Conservation (phyloP, 1,140 invertebrate species). For the Philotrypesis tridentata region DNA sequence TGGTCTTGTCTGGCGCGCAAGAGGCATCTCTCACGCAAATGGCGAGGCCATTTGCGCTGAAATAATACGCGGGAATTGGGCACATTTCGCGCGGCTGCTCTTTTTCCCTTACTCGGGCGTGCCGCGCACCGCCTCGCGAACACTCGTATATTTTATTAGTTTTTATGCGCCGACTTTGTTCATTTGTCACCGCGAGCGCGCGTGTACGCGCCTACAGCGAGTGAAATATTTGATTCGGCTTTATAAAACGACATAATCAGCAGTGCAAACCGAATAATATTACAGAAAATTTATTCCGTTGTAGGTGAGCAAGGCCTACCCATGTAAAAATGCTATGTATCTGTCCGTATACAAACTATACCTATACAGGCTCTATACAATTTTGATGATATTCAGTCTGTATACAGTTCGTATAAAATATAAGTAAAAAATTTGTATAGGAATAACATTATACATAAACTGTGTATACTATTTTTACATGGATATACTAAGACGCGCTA, state of each 20-base stretch:
- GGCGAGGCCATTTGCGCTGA: conserved; percentile 9
- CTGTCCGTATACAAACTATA: no score
- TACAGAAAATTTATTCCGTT: not conserved
- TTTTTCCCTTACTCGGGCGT: not conserved
- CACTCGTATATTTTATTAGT: not conserved
- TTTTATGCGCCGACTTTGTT: not conserved
- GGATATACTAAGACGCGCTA: not conserved
- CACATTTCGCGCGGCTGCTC: not conserved
- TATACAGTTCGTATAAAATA: no score
- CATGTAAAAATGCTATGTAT: no score
- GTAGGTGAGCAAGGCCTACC: not conserved
- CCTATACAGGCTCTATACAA: no score
- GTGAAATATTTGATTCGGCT: not conserved
- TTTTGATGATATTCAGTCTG: no score
- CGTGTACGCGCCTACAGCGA: no score
- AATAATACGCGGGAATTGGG: conserved; percentile 25
- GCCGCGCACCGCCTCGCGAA: no score
- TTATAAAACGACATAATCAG: not conserved
- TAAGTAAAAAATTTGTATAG: no score
- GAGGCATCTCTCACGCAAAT: conserved; percentile 25
- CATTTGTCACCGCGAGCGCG: not conserved
- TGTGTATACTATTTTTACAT: no score
- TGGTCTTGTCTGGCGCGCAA: conserved; percentile 12
- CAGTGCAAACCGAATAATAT: not conserved
- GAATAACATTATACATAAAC: no score